Base-by-base conservation (phyloP, 2,113 vertebrate species). In the Tupaia chinensis region DNA sequence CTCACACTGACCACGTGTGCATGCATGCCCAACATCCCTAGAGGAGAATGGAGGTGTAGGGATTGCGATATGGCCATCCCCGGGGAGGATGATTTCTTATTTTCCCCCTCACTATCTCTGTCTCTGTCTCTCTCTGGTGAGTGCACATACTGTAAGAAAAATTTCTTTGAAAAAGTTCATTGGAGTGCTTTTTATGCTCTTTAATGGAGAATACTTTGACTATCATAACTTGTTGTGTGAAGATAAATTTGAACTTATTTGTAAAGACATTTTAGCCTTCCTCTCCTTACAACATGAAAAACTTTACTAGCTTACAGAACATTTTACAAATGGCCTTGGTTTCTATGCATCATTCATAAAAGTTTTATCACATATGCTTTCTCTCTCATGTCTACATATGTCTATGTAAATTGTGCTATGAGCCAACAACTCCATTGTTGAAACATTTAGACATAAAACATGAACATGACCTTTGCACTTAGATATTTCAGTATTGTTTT, bases 301-400 rank as follows among this genome's bases (percentile, higher is more conserved):
- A 29, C 53, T 77, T 60, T 61, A 70, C 61, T 32, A 69, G 34
- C 16, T 32, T 22, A 16, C 1, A 29, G 79, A 23, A 53, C 60
- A 68, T 19, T 9, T 77, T 53, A 25, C 22, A 7, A 44, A 17
- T 9, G 25, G 8, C 14, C 8, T 29, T 29, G 4, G 17, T 34
- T 23, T 44, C 44, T 14, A 0, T 4, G 27, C 54, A 23, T 11
- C 25, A 25, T 44, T 29, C 4, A 16, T 29, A 2, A 8, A 29
- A 1, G 0, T 7, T 14, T 1, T 25, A 2, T 29, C 53, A 3
- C 5, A n/a, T 3, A 29, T 12, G 44, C 58, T 34, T 32, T 54
- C 34, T 27, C 44, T 58, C 12, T 20, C 29, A 3, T 0, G 22
- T 22, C 54, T 53, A 7, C 3, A 0, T 3, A 58, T 9, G 25